Evolutionary conservation across 2,888 invertebrate genomes (phyloP), one percentile per base, ranked within the genome.

Genomic region (Mythimna albipuncta): DNA sequence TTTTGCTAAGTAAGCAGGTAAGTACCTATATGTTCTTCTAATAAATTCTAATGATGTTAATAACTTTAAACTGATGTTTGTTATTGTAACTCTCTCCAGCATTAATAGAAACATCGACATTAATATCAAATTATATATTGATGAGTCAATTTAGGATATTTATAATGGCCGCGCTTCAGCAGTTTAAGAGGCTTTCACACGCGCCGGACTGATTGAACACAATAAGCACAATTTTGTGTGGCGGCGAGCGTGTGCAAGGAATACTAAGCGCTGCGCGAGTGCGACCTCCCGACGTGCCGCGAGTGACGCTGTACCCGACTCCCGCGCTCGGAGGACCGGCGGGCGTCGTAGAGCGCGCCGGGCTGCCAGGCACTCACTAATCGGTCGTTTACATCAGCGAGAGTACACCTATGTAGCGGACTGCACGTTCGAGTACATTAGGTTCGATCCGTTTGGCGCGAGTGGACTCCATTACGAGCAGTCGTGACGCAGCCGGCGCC

Each of bases 381-480:
- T 64, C 54, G 63, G 77, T 44, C 66, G 64, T 58, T 58, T 63
- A 66, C 76, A 55, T 58, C 64, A 38, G 54, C 26, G 44, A 47
- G n/a, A 21, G 47, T 6, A 2, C 32, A 57, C 16, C 47, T 55
- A 21, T 35, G 54, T 38, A n/a, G 44, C 54, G 32, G 55, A 54
- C 64, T 44, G 75, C 66, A 38, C 70, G 57, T 19, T 54, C 61
- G 4, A 62, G 54, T 58, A 32, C 69, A 59, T 64, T 73, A 73
- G 41, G 21, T 65, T 47, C 32, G 62, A 65, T 61, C 72, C 66
- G 57, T 64, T 61, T 21, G 16, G 78, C 68, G 63, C 55, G 77
- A 65, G 72, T 38, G 55, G 59, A 21, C 55, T 38, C 69, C 69
- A 66, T 69, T 69, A 64, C 69, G 35, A 62, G 65, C 61, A 57